Evolutionary conservation across 2,797 vertebrate species (phyloP).

Genomic region (Chromobotia macracanthus): DNA sequence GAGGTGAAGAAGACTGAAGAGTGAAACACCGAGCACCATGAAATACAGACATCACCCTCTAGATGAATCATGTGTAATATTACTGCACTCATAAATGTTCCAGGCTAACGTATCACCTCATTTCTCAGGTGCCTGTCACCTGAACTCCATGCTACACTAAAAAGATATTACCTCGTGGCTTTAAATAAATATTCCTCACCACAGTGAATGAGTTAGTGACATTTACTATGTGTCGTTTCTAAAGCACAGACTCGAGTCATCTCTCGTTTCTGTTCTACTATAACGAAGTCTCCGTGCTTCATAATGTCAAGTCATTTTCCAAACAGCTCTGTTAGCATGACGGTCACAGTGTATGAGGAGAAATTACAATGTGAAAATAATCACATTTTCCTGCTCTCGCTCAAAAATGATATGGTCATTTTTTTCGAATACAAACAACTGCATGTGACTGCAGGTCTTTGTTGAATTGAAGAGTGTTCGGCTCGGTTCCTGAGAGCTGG

Average conservation of each 20-base stretch:
- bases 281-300: background rate
- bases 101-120: conserved; percentile 23
- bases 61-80: conserved; percentile 31
- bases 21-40: conserved; percentile 19
- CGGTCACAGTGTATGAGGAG: background rate
- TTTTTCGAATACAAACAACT: too few species aligned
- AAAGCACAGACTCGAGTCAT: background rate
- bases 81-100: conserved; percentile 17
- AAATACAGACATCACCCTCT: conserved; percentile 14
- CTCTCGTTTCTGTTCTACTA: background rate
- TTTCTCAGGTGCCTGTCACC: conserved; percentile 19
- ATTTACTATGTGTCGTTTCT: background rate
- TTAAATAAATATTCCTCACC: conserved; percentile 18
- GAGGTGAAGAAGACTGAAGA: background rate
- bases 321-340: background rate
- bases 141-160: background rate
- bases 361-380: background rate
- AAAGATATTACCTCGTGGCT: conserved; percentile 11
- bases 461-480: background rate
- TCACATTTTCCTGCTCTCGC: background rate
- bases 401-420: too few species aligned
- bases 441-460: too few species aligned
- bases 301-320: conserved; percentile 12
- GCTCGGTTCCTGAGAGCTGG: too few species aligned
- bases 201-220: background rate